phyloP scores from a whole-genome alignment of 2,888 invertebrate genomes.

The Crioceris asparagi region DNA sequence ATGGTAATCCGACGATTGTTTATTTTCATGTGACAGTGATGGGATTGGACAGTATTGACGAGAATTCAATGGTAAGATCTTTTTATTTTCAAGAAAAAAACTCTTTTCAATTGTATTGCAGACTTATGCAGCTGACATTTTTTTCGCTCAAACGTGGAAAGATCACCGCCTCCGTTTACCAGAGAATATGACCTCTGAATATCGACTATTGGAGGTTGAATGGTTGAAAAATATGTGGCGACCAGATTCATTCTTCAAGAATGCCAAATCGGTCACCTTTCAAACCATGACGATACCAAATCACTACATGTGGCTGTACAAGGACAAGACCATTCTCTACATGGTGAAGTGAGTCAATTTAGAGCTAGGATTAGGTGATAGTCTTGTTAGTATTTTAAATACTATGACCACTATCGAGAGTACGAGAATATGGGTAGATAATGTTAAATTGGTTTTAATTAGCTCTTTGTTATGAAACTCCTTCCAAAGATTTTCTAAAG shows the following conservation, averaged over 20 bases:
- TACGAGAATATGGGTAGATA: too few relatives aligned
- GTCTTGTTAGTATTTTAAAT: too few relatives aligned
- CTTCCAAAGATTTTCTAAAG: too few relatives aligned
- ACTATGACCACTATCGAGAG: too few relatives aligned
- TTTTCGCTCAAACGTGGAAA: constrained; percentile 90
- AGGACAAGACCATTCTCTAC: constrained; percentile 74
- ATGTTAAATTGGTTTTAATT: too few relatives aligned
- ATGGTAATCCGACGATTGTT: constrained; percentile 78
- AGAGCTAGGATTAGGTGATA: too few relatives aligned
- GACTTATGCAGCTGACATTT: constrained; percentile 87
- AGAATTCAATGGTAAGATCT: constrained; percentile 78
- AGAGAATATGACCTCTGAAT: constrained; percentile 88
- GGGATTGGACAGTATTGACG: constrained; percentile 92
- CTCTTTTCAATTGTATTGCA: constrained; percentile 29
- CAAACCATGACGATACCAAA: constrained; percentile 93
- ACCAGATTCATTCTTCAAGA: constrained; percentile 89
- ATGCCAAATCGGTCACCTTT: constrained; percentile 86
- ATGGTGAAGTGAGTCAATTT: constrained; percentile 71
- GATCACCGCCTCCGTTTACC: constrained; percentile 76
- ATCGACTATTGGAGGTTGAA: constrained; percentile 75
- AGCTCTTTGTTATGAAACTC: too few relatives aligned
- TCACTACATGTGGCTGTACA: constrained; percentile 86
- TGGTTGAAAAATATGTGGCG: constrained; percentile 91
- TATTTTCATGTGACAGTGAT: constrained; percentile 89
- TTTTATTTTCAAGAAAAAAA: background rate